Conservation (phyloP, 2,888 invertebrate genomes). For the Ennomos erosarius region DNA sequence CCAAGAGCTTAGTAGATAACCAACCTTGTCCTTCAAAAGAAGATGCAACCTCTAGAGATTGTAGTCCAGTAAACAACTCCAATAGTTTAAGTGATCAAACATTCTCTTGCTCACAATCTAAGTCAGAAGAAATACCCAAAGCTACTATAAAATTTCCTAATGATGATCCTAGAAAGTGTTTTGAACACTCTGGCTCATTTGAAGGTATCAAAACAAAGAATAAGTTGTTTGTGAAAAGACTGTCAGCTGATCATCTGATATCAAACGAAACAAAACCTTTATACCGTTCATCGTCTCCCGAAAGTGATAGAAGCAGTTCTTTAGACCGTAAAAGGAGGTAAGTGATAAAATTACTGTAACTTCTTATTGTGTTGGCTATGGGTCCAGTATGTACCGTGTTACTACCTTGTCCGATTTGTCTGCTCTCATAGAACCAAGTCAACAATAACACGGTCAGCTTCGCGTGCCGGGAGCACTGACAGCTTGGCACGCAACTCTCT, state of each 20-base stretch:
- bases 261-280: slow-evolving; percentile 72
- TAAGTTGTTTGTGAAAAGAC: slow-evolving; percentile 78
- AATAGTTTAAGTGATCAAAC: slow-evolving; percentile 72
- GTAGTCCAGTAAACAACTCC: slow-evolving; percentile 73
- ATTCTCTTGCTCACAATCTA: slow-evolving; percentile 64
- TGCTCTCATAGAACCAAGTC: slow-evolving; percentile 68
- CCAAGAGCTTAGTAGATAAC: slow-evolving; percentile 72
- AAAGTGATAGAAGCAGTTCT: slow-evolving; percentile 79
- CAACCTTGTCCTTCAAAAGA: slow-evolving; percentile 55
- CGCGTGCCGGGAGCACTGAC: slow-evolving; percentile 85
- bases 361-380: slow-evolving; percentile 27
- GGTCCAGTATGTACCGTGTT: slow-evolving; percentile 23
- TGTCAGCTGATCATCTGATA: slow-evolving; percentile 80
- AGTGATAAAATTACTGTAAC: slow-evolving; percentile 29
- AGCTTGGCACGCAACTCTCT: slow-evolving; percentile 90
- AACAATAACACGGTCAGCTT: slow-evolving; percentile 72
- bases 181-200: slow-evolving; percentile 79
- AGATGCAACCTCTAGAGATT: slow-evolving; percentile 62
- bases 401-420: slow-evolving; percentile 34
- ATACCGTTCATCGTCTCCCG: slow-evolving; percentile 76
- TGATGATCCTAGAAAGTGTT: slow-evolving; percentile 70
- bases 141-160: slow-evolving; percentile 76
- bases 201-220: slow-evolving; percentile 77
- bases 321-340: slow-evolving; percentile 78
- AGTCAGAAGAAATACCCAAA: slow-evolving; percentile 77